A percentile compares a stretch with the other conserved stretches of the same genome.
Conservation (phyloP, 2,113 vertebrate species). For the Scolopax mira region DNA sequence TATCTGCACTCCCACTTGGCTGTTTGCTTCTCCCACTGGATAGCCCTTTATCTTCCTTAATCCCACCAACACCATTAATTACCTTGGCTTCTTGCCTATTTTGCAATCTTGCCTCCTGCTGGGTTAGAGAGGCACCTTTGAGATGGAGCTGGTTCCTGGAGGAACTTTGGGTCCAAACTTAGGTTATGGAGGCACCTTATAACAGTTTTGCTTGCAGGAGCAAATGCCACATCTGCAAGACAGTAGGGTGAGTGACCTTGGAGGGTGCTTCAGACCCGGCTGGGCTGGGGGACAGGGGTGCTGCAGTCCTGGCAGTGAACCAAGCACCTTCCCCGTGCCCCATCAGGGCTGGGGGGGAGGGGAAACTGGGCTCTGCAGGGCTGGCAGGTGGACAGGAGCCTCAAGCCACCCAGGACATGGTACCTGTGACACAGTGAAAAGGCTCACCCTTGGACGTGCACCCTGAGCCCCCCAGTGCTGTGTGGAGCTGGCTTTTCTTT, state of each 20-base stretch:
- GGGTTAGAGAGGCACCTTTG: not conserved
- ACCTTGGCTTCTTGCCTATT: not conserved
- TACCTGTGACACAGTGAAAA: not conserved
- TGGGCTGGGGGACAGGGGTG: not conserved
- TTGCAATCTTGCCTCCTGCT: not conserved
- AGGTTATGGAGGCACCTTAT: not conserved
- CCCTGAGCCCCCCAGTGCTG: rapidly evolving
- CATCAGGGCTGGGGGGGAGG: not conserved
- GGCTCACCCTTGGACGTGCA: rapidly evolving
- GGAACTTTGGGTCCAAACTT: not conserved
- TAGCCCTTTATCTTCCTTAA: not conserved
- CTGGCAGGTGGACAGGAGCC: not conserved
- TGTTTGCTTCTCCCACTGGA: not conserved
- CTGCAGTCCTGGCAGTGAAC: not conserved
- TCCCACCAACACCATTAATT: not conserved
- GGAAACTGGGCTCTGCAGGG: not conserved
- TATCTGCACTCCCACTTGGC: not conserved
- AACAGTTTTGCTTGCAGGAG: not conserved
- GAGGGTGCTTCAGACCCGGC: not conserved
- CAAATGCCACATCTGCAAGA: not conserved
- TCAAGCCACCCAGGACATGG: not conserved
- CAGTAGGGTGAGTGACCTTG: not conserved
- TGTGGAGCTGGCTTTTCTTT: not conserved
- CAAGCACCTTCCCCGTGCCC: not conserved
- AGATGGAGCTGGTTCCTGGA: not conserved